Conservation (phyloP, 2,113 vertebrate species). For the Triplophysa dalaica region DNA sequence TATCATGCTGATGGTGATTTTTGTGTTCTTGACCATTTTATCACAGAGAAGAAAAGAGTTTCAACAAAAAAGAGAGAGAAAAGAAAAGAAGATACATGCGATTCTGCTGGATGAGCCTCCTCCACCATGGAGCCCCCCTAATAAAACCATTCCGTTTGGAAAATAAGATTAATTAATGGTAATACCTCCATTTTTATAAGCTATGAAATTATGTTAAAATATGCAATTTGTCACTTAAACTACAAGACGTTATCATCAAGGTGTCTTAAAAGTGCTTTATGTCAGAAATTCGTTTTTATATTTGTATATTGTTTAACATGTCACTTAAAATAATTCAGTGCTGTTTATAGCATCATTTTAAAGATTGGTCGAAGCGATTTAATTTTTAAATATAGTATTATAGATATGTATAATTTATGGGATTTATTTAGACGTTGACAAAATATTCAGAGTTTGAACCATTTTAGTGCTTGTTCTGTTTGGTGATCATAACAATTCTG, state of each 20-base stretch:
- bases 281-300: background rate
- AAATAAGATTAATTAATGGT: slow-evolving; percentile 64
- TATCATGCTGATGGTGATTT: background rate
- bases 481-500: too few relatives aligned
- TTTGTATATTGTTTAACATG: background rate
- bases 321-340: too few relatives aligned
- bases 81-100: slow-evolving; percentile 71
- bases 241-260: background rate
- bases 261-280: background rate
- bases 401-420: background rate
- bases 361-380: too few relatives aligned
- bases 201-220: background rate
- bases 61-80: slow-evolving; percentile 74
- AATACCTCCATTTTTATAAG: background rate
- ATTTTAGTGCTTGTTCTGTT: background rate
- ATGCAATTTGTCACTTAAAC: background rate
- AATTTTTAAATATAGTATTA: too few relatives aligned
- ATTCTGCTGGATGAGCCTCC: slow-evolving; percentile 67
- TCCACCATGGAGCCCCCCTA: slow-evolving; percentile 89
- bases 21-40: background rate
- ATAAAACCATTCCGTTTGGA: slow-evolving; percentile 78
- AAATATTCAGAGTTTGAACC: background rate
- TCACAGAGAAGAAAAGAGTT: slow-evolving; percentile 82
- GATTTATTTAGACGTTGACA: background rate
- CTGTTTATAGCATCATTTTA: background rate